A percentile compares a stretch with the other conserved stretches of the same genome.
These are phyloP conservation scores for Pollenia amentaria DNA, from an alignment of 2,888 invertebrate genomes.

Conservation along the genomic window DNA sequence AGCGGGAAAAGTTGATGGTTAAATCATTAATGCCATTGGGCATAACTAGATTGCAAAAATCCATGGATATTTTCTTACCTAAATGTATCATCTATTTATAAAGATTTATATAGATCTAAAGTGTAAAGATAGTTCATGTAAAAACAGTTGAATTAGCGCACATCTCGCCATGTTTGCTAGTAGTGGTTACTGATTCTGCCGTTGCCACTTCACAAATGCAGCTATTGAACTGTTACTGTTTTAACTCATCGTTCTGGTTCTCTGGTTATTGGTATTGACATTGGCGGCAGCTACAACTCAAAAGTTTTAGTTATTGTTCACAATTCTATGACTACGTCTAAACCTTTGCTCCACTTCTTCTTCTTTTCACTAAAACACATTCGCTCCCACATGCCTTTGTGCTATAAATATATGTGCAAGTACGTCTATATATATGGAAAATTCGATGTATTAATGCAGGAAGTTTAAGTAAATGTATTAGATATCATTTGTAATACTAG, in stretches of 20 bases:
- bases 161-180: background rate
- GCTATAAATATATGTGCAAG: background rate
- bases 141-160: constrained; percentile 27
- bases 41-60: constrained; percentile 16
- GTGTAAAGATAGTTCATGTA: background rate
- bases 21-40: constrained; percentile 46
- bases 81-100: no score
- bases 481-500: constrained; percentile 8
- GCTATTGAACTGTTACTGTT: constrained; percentile 32
- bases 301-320: constrained; percentile 35
- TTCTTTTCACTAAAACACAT: no score
- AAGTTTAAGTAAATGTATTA: constrained; percentile 58
- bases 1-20: background rate
- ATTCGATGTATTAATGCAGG: constrained; percentile 18
- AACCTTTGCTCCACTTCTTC: background rate
- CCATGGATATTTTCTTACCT: no score
- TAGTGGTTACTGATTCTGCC: constrained; percentile 12
- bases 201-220: background rate
- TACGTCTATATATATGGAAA: background rate
- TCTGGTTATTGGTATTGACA: constrained; percentile 65
- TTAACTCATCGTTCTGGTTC: constrained; percentile 44
- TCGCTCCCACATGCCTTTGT: background rate
- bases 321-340: background rate
- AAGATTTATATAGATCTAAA: background rate
- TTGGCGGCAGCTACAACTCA: constrained; percentile 49